These are phyloP conservation scores for Esox lucius DNA, from an alignment of 2,797 vertebrate species.

Conservation along the genomic window DNA sequence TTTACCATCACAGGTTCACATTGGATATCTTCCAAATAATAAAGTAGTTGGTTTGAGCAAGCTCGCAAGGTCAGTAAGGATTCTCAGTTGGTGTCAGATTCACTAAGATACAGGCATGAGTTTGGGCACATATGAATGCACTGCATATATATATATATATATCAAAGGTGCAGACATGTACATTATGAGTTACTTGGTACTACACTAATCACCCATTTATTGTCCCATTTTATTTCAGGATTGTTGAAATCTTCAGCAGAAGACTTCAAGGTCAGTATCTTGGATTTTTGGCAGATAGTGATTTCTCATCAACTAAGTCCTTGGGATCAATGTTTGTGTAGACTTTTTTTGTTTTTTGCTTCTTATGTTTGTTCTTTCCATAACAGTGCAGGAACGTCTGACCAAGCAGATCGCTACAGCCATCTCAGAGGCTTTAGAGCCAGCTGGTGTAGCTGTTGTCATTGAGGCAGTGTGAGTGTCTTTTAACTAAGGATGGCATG, in stretches of 20 bases:
- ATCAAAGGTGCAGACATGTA: not conserved
- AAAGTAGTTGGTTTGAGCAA: constrained; percentile 73
- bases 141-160: not conserved
- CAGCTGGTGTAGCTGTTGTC: constrained; percentile 71
- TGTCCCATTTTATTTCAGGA: constrained; percentile 55
- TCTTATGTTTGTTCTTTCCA: not conserved
- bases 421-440: constrained; percentile 72
- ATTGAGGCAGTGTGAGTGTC: constrained; percentile 73
- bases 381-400: constrained; percentile 76
- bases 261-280: constrained; percentile 75
- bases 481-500: not conserved
- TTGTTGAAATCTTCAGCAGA: constrained; percentile 80
- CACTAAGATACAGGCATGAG: not conserved
- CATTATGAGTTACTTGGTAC: not conserved
- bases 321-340: not conserved
- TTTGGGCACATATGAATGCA: not conserved
- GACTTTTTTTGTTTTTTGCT: not conserved
- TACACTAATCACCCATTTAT: not conserved
- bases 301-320: not conserved
- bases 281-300: not conserved
- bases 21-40: constrained; percentile 74
- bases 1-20: constrained; percentile 64
- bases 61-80: constrained; percentile 64
- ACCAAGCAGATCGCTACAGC: constrained; percentile 76
- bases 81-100: not conserved